Evolutionary conservation across 1,140 invertebrate genomes (phyloP), one percentile per base, ranked within the genome.

Genomic region (Macrocentrus cingulum): DNA sequence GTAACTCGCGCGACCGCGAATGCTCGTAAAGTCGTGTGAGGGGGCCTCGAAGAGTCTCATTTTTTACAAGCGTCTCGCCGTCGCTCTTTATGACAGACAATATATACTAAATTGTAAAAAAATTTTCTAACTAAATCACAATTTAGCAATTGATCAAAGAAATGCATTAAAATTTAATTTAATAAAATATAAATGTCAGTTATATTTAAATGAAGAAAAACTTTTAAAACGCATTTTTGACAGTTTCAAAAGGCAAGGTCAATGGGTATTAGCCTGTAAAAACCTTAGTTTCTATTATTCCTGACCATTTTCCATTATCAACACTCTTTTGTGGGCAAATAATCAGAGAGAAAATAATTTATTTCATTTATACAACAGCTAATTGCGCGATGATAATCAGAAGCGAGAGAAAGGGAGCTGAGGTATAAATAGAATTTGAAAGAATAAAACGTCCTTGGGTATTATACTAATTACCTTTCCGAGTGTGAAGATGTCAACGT

Each of bases 21-120:
- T 59, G 49, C 39, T 53, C 57, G 41, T 59, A 59, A 59, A 59
- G 51, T 52, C 46, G 11, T 23, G 57, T 45, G 50, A 50, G 55
- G 50, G 22, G 18, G 32, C 45, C 45, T 44, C 18, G 20, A 41
- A 36, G 20, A 46, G 44, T 7, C 44, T 16, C 44, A 20, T 23
- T 46, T 34, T 50, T 50, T 52, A 6, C 36, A 20, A 51, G 37
- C 44, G 41, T 42, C 13, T 54, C 49, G 46, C 19, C 25, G 36
- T 45, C 19, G 9, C 34, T 58, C 9, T 37, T 19, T 50, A 41
- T n/a, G 2, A 19, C 18, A n/a, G n/a, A n/a, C n/a, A n/a, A n/a
- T n/a, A n/a, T n/a, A n/a, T n/a, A n/a, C n/a, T n/a, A n/a, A n/a
- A n/a, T n/a, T n/a, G n/a, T n/a, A n/a, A n/a, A n/a, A n/a, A n/a